Base-by-base conservation (phyloP, 2,113 vertebrate genomes). In the Corvus moneduloides region DNA sequence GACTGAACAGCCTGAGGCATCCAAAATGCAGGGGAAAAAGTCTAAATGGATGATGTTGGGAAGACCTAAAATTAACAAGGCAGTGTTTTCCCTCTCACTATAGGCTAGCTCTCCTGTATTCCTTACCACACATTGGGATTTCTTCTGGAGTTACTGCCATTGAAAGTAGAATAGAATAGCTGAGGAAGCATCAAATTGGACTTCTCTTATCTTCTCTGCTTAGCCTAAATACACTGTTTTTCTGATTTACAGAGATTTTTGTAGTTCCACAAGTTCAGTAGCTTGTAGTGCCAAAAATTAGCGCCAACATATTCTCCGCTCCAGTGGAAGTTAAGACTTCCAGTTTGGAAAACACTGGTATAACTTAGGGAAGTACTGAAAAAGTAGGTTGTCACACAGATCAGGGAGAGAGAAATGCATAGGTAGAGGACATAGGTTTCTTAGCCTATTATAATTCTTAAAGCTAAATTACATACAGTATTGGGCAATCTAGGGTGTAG, bases 1-100 rank as follows among this genome's bases (percentile, higher is more conserved):
- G 2, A 84, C 88, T 74, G 83, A 90, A n/a, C 86, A 90, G 91
- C 94, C 73, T 67, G 20, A 67, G 64, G 95, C 80, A n/a, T 71
- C 30, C 39, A 55, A 63, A 90, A 71, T 74, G 72, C 72, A 76
- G 26, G 46, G 17, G 10, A 10, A 48, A 84, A 76, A 43, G 28
- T 7, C 68, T 73, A 55, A 79, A 73, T 83, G 75, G 46, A 35
- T 90, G 46, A 33, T 73, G 61, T n/a, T 48, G 35, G 30, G 37
- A 80, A 69, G 49, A 54, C 37, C 16, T 89, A 49, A 79, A 86
- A 80, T 63, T 37, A 87, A 21, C 18, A 33, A 30, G 68, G 35
- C 21, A 35, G 2, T 35, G 23, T 63, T 88, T 88, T 94, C 26
- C 35, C 24, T 83, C 54, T 76, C 19, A 16, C 19, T 79, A 26